Conservation (phyloP, 2,888 invertebrate genomes). For the Timema cristinae region DNA sequence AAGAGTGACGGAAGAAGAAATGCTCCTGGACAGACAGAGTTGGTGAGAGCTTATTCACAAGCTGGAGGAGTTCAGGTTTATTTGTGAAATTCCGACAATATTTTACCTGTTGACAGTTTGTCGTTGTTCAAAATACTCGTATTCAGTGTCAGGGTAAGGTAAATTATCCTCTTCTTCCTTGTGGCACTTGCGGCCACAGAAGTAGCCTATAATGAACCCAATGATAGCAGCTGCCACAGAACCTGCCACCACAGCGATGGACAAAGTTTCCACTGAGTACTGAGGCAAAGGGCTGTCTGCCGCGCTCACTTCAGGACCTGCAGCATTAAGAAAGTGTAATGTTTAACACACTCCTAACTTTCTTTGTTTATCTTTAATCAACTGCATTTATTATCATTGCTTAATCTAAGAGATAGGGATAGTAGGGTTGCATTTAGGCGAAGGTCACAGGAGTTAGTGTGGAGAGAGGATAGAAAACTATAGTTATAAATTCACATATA, state of each 20-base stretch:
- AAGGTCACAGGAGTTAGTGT: no score
- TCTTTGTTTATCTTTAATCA: no score
- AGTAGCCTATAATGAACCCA: conserved; percentile 87
- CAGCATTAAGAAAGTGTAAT: conserved; percentile 6
- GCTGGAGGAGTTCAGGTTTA: not conserved
- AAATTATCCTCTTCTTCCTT: conserved; percentile 91
- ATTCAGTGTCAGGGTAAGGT: conserved; percentile 90
- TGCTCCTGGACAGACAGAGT: no score
- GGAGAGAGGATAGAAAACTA: no score
- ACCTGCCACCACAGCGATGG: conserved; percentile 87
- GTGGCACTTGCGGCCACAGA: conserved; percentile 86
- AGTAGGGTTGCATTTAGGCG: no score
- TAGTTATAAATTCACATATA: no score
- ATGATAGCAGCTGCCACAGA: conserved; percentile 80
- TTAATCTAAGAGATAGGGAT: no score
- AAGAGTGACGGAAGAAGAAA: no score
- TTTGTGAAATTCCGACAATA: conserved; percentile 16
- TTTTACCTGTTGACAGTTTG: conserved; percentile 83
- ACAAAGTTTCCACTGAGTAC: conserved; percentile 85
- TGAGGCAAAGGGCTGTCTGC: conserved; percentile 76
- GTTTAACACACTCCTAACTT: no score
- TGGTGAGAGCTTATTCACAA: no score
- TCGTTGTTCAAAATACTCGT: conserved; percentile 90
- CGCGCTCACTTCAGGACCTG: conserved; percentile 78
- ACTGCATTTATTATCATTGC: no score